These are phyloP conservation scores for Cryptophagus acutangulus DNA, from an alignment of 2,888 invertebrate genomes.

Conservation along the genomic window DNA sequence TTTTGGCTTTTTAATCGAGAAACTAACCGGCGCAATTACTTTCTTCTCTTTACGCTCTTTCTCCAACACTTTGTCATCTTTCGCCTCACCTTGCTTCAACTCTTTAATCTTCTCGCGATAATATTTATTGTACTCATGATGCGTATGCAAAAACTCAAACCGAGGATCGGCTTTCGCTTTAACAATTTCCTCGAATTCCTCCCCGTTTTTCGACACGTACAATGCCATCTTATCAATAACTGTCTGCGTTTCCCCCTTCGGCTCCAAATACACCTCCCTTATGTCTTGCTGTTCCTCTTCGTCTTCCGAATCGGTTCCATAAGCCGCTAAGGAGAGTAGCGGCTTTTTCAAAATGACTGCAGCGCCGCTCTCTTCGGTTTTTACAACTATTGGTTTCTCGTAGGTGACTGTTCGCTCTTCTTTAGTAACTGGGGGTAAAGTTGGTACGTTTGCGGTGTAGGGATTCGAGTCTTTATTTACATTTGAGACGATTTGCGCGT, in stretches of 20 bases:
- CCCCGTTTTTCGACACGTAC: slow-evolving; percentile 93
- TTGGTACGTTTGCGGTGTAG: slow-evolving; percentile 29
- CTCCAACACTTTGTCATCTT: slow-evolving; percentile 21
- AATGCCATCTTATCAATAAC: slow-evolving; percentile 96
- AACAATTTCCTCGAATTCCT: slow-evolving; percentile 85
- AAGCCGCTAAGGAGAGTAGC: slow-evolving; percentile 32
- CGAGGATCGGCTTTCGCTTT: slow-evolving; percentile 78
- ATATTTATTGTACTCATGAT: slow-evolving; percentile 73
- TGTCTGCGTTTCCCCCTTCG: slow-evolving; percentile 76
- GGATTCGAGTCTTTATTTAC: slow-evolving; percentile 40
- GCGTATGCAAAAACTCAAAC: slow-evolving; percentile 79
- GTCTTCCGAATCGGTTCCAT: slow-evolving; percentile 41
- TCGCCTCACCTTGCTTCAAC: slow-evolving; percentile 37
- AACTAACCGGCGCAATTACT: slow-evolving; percentile 68
- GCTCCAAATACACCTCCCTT: slow-evolving; percentile 49
- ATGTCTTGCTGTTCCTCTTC: slow-evolving; percentile 22
- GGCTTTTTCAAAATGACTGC: slow-evolving; percentile 23
- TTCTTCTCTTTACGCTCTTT: slow-evolving; percentile 38
- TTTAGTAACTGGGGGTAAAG: slow-evolving; percentile 18
- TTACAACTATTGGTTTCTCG: slow-evolving; percentile 5
- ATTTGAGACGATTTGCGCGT: slow-evolving; percentile 46
- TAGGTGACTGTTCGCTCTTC: neutral
- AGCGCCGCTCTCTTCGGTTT: slow-evolving; percentile 27
- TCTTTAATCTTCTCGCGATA: slow-evolving; percentile 66
- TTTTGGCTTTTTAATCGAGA: slow-evolving; percentile 79